Conservation (phyloP, 1,140 invertebrate species). For the Atta cephalotes region DNA sequence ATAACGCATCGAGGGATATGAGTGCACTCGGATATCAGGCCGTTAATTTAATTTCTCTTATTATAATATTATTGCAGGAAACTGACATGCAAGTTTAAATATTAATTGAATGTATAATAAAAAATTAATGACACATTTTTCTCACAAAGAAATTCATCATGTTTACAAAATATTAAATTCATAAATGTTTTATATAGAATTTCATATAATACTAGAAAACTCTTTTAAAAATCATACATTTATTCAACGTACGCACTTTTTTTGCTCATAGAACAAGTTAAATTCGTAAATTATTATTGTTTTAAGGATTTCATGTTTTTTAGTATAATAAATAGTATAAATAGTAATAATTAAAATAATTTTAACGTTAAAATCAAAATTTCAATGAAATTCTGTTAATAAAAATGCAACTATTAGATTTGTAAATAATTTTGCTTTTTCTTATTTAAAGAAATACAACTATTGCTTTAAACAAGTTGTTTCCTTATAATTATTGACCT, state of each 20-base stretch:
- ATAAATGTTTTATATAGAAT: neutral
- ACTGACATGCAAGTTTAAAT: slow-evolving; percentile 27
- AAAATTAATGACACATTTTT: slow-evolving; percentile 18
- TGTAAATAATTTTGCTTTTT: neutral
- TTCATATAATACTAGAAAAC: neutral
- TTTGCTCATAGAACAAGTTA: neutral
- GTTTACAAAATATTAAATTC: neutral
- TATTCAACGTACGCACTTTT: neutral
- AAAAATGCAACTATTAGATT: neutral
- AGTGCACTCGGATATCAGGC: slow-evolving; percentile 34
- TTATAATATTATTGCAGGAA: slow-evolving; percentile 40
- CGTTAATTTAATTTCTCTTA: slow-evolving; percentile 45
- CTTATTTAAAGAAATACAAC: neutral
- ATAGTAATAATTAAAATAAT: neutral
- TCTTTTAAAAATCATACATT: neutral
- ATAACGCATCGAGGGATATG: slow-evolving; percentile 41
- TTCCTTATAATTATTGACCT: no score
- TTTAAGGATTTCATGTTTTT: neutral
- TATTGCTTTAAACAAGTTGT: neutral
- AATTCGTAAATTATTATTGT: neutral
- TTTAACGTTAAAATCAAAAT: neutral
- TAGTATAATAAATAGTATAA: neutral
- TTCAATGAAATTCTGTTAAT: neutral
- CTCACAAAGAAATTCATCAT: neutral
- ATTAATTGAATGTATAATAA: slow-evolving; percentile 27